Evolutionary conservation across 23 tunicate genomes (phyloP).

Genomic region (Halocynthia aurantium): DNA sequence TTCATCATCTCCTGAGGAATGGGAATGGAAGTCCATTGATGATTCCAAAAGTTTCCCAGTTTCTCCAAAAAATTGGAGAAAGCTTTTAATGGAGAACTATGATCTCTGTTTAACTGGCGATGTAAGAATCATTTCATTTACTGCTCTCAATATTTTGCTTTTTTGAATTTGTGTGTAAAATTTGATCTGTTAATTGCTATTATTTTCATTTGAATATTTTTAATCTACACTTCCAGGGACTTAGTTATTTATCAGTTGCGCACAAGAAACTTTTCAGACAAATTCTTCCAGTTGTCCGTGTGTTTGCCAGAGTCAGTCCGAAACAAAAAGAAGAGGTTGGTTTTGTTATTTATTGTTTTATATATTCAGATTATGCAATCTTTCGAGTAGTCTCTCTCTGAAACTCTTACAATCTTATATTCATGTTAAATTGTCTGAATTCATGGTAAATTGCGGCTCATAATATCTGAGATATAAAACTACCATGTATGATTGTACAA

Average conservation of each 20-base stretch:
- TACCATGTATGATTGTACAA: neutral
- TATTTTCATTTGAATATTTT: neutral
- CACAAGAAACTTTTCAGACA: conserved; percentile 39
- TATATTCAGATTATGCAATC: neutral
- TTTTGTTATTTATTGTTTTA: neutral
- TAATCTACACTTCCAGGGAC: conserved; percentile 28
- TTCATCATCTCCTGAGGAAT: neutral
- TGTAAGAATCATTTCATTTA: conserved; percentile 21
- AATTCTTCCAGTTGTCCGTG: conserved; percentile 65
- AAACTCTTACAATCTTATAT: neutral
- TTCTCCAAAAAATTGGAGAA: conserved; percentile 39
- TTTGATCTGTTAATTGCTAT: neutral
- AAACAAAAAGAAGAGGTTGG: conserved; percentile 91
- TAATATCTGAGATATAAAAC: neutral
- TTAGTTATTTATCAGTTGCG: conserved; percentile 32
- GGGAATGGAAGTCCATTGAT: conserved; percentile 65
- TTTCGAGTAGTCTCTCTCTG: neutral
- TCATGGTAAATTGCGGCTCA: neutral
- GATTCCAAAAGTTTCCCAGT: conserved; percentile 21
- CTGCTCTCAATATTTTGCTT: neutral
- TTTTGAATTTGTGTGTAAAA: no score
- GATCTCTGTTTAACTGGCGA: conserved; percentile 89
- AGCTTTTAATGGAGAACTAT: conserved; percentile 26
- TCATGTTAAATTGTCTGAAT: no score
- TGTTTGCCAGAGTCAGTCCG: conserved; percentile 94